Evolutionary conservation across 2,888 invertebrate species (phyloP).

Genomic region (Cyclophora albipunctata): DNA sequence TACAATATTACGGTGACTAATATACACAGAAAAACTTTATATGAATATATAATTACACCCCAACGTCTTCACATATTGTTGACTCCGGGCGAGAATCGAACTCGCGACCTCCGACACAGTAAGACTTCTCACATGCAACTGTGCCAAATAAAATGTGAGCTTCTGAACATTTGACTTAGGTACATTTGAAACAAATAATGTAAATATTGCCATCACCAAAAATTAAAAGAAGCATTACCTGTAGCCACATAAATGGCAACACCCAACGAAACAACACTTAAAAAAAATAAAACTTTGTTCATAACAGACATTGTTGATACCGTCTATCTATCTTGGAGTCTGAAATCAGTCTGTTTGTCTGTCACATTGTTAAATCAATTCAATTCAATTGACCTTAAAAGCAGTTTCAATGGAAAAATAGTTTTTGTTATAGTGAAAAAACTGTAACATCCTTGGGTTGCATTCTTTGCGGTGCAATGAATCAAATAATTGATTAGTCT

Average conservation of each 20-base stretch:
- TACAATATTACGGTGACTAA: too few relatives aligned
- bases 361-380: conserved; percentile 3
- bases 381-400: conserved; percentile 41
- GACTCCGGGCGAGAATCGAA: too few relatives aligned
- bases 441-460: conserved; percentile 60
- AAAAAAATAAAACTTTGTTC: conserved; percentile 26
- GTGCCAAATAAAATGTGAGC: too few relatives aligned
- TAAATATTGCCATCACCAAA: too few relatives aligned
- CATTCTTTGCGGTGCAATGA: conserved; percentile 35
- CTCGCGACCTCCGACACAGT: too few relatives aligned
- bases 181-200: too few relatives aligned
- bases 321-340: conserved; percentile 10
- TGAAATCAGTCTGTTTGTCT: conserved; percentile 24
- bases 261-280: conserved; percentile 26
- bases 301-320: conserved; percentile 19
- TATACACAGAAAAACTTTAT: too few relatives aligned
- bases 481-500: conserved; percentile 2
- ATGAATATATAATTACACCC: too few relatives aligned
- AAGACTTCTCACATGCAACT: too few relatives aligned
- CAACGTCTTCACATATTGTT: too few relatives aligned
- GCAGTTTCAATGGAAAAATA: conserved; percentile 31
- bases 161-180: too few relatives aligned
- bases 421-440: conserved; percentile 39
- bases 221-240: conserved; percentile 31
- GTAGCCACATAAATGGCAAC: conserved; percentile 44